These are phyloP conservation scores for Trichomycterus rosablanca DNA, from an alignment of 2,113 vertebrate species.

Conservation along the genomic window DNA sequence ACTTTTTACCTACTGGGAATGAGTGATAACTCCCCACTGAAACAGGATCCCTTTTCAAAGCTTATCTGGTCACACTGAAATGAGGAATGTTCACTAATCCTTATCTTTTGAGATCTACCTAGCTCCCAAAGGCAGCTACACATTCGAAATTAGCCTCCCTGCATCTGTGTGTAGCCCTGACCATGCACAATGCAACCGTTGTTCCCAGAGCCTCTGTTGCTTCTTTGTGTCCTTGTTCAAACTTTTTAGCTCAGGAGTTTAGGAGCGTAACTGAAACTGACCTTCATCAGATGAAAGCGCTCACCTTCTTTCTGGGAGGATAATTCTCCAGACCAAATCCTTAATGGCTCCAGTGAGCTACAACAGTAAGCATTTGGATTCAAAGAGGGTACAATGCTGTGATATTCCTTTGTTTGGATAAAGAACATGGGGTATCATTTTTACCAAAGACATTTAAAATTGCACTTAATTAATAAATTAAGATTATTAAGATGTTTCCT, in stretches of 20 bases:
- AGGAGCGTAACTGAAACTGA: constrained; percentile 53
- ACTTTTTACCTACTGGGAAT: too few relatives aligned
- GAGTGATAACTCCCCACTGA: too few relatives aligned
- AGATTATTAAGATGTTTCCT: too few relatives aligned
- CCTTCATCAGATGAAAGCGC: constrained; percentile 49
- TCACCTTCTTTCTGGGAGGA: neutral
- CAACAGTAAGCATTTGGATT: neutral
- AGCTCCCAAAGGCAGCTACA: constrained; percentile 22
- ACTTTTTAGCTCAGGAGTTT: constrained; percentile 23
- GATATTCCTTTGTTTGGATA: constrained; percentile 8
- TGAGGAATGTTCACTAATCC: too few relatives aligned
- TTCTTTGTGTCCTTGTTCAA: constrained; percentile 39
- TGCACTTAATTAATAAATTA: too few relatives aligned
- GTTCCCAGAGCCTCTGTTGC: constrained; percentile 47
- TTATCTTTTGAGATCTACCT: constrained; percentile 38
- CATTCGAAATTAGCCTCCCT: too few relatives aligned
- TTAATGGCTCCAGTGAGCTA: constrained; percentile 3
- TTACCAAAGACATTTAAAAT: too few relatives aligned
- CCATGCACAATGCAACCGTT: constrained; percentile 57
- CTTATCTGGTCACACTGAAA: too few relatives aligned
- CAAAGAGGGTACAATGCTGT: neutral
- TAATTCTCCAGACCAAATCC: neutral
- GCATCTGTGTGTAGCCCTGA: constrained; percentile 45
- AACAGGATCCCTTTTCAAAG: too few relatives aligned
- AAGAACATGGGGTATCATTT: too few relatives aligned